Evolutionary conservation across 2,888 invertebrate species (phyloP).

Genomic region (Eurytoma californica): DNA sequence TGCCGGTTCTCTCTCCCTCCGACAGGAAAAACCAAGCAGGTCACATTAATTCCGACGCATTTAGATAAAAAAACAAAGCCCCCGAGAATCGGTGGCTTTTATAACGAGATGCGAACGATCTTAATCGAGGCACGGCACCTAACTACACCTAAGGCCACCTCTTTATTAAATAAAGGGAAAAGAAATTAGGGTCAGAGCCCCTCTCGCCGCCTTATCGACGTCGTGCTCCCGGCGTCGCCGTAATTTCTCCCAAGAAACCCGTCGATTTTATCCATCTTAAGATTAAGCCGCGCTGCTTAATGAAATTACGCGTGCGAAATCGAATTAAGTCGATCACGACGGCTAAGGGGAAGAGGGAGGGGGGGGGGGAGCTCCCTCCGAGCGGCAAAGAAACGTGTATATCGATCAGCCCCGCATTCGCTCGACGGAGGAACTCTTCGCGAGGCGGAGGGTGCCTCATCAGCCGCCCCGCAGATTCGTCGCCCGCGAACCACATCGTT

Average conservation of each 20-base stretch:
- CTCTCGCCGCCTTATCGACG: slow-evolving; percentile 14
- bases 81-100: no score
- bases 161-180: slow-evolving; percentile 3
- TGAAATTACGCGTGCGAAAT: slow-evolving; percentile 47
- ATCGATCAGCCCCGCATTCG: slow-evolving; percentile 43
- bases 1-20: no score
- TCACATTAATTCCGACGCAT: no score
- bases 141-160: not conserved
- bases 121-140: no score
- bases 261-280: slow-evolving; percentile 36
- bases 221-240: not conserved
- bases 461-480: slow-evolving; percentile 22
- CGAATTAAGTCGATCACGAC: slow-evolving; percentile 31
- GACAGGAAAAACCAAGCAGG: no score
- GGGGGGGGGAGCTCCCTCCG: not conserved
- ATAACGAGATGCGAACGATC: no score
- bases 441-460: not conserved
- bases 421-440: not conserved
- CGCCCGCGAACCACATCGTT: slow-evolving; percentile 47
- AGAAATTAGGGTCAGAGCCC: slow-evolving; percentile 33
- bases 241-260: slow-evolving; percentile 22
- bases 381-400: slow-evolving; percentile 37
- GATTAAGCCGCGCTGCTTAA: slow-evolving; percentile 45
- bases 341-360: not conserved
- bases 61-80: no score